Conservation (phyloP, 2,888 invertebrate species). For the Eurytoma adleriae region DNA sequence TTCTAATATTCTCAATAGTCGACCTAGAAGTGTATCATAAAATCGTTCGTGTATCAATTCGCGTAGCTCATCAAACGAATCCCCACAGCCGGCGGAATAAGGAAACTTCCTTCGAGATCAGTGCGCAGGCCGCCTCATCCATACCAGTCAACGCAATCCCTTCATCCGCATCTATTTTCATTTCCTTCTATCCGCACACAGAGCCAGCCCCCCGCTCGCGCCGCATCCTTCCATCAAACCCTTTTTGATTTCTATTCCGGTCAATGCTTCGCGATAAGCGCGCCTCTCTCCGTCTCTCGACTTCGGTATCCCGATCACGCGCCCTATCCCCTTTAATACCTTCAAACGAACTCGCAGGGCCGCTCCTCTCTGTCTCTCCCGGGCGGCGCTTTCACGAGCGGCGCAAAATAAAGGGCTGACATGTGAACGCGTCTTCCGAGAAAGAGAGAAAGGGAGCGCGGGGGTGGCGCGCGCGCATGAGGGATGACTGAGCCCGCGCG, state of each 20-base stretch:
- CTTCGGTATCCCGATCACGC: slow-evolving; percentile 74
- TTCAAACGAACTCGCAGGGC: slow-evolving; percentile 58
- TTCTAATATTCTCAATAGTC: too few species aligned
- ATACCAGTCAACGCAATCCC: background rate
- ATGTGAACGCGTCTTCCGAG: slow-evolving; percentile 64
- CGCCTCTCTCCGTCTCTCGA: too few species aligned
- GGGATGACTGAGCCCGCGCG: slow-evolving; percentile 72
- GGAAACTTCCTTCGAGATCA: slow-evolving; percentile 16
- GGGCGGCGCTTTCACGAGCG: slow-evolving; percentile 58
- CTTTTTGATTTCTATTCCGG: slow-evolving; percentile 52
- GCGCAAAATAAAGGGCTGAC: slow-evolving; percentile 72
- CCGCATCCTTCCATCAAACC: slow-evolving; percentile 48
- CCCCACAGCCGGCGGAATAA: slow-evolving; percentile 1
- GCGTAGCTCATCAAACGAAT: background rate
- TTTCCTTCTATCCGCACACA: slow-evolving; percentile 33
- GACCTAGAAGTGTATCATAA: background rate
- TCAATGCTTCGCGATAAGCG: slow-evolving; percentile 44
- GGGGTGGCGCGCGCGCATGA: slow-evolving; percentile 70
- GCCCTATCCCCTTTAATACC: slow-evolving; percentile 74
- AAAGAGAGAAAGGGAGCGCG: slow-evolving; percentile 38
- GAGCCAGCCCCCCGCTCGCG: slow-evolving; percentile 62
- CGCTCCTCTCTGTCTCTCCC: slow-evolving; percentile 57
- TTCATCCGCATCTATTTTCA: slow-evolving; percentile 49
- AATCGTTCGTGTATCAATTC: background rate
- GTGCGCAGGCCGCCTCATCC: background rate